Evolutionary conservation across 1,140 invertebrate genomes (phyloP).

Genomic region (Cotesia vestalis): DNA sequence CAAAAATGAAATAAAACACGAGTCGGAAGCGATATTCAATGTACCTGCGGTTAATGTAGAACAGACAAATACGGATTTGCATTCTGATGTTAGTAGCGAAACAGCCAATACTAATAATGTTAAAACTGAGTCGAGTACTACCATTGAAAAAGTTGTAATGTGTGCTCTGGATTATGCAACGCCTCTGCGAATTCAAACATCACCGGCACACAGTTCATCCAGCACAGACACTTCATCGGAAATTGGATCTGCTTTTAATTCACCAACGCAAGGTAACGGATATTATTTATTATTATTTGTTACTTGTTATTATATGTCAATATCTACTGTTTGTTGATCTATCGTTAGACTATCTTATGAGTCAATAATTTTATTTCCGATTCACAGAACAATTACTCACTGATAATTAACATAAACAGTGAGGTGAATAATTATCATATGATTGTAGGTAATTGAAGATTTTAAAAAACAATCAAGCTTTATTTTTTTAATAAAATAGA

Average conservation of each 20-base stretch:
- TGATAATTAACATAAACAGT: too few relatives aligned
- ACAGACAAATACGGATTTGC: slow-evolving; percentile 42
- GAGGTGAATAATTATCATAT: neutral
- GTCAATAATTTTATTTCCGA: too few relatives aligned
- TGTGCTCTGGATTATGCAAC: slow-evolving; percentile 75
- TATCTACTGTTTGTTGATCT: neutral
- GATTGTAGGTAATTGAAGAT: neutral
- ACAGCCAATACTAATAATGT: slow-evolving; percentile 46
- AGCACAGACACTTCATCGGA: slow-evolving; percentile 82
- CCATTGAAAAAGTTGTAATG: slow-evolving; percentile 64
- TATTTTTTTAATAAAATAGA: too few relatives aligned
- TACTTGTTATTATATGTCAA: neutral
- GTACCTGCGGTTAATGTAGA: slow-evolving; percentile 58
- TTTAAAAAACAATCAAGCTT: too few relatives aligned
- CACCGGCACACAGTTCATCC: slow-evolving; percentile 72
- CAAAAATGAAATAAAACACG: slow-evolving; percentile 47
- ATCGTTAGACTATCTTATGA: too few relatives aligned
- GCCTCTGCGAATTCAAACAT: slow-evolving; percentile 78
- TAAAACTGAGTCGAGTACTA: slow-evolving; percentile 55
- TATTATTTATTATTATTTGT: slow-evolving; percentile 20
- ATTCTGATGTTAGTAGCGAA: slow-evolving; percentile 44
- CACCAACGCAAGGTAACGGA: slow-evolving; percentile 69
- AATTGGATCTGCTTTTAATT: slow-evolving; percentile 78
- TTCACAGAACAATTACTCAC: too few relatives aligned
- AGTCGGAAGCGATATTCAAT: slow-evolving; percentile 46